Base-by-base conservation (phyloP, 2,888 invertebrate species). In the Cephonodes hylas region DNA sequence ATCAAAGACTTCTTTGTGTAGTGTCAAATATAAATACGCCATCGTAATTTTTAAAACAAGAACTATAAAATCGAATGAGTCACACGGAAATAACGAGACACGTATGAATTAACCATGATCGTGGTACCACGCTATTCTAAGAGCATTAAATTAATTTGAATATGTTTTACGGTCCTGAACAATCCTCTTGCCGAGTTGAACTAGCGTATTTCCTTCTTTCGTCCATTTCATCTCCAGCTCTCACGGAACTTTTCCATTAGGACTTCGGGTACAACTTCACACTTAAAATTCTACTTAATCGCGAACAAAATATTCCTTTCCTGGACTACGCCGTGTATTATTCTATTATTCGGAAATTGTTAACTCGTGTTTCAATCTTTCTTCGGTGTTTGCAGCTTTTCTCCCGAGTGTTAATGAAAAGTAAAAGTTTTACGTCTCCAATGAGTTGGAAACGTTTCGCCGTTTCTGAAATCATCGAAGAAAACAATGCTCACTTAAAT, bases 251-350 rank as follows among this genome's bases (percentile, higher is more conserved):
- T 87, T 85, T 80, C 85, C 85, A 86, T 86, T 85, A 84, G 77
- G 72, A 80, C 84, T 77, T 78, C 72, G 69, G 74, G 69, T 68
- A 70, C 72, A 85, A 86, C 86, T 88, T 86, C 68, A 69, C 75
- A 84, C 86, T 85, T 85, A 80, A 84, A 84, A 81, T 80, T 83
- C 71, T 73, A 79, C 82, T 85, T 85, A 83, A 85, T 85, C 77
- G 79, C 64, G 81, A 79, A 80, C 79, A 81, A 82, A 83, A 84
- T 81, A 81, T 81, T 84, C 74, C 72, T 70, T 79, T 68, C 72
- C 73, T 71, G 70, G 76, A 77, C 68, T 75, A 59, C 64, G 69
- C 42, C 72, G 70, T 78, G 70, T 74, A 77, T 76, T 77, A 81
- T 83, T 79, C 75, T 73, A 77, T 82, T 79, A 75, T 69, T 66